phyloP scores from a whole-genome alignment of 2,888 invertebrate species.

The Agonopterix alstromeriana region DNA sequence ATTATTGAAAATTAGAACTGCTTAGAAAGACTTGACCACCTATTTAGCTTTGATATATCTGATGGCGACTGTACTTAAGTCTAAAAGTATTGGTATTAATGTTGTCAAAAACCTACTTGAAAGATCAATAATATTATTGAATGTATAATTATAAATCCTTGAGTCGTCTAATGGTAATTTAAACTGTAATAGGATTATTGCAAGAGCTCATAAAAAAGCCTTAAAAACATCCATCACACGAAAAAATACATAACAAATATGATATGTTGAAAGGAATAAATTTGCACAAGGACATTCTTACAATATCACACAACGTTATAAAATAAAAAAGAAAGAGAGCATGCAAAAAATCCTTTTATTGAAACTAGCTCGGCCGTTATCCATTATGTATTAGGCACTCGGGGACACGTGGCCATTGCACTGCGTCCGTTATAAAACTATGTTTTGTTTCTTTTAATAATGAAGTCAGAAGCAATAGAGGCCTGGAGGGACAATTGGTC shows the following conservation, averaged over 20 bases:
- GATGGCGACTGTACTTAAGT: no score
- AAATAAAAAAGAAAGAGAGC: conserved; percentile 23
- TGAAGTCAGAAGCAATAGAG: no score
- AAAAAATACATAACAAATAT: conserved; percentile 22
- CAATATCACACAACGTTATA: conserved; percentile 42
- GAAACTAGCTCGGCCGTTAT: conserved; percentile 64
- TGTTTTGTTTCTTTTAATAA: no score
- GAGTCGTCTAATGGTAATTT: neutral
- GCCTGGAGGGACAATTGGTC: no score
- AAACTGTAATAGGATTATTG: neutral
- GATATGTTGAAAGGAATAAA: conserved; percentile 53
- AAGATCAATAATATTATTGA: neutral
- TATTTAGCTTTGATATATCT: no score
- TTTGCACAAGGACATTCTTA: conserved; percentile 36
- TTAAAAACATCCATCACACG: neutral
- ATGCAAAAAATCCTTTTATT: conserved; percentile 73
- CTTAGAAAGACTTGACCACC: no score
- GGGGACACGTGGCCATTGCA: conserved; percentile 33
- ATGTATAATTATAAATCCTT: no score
- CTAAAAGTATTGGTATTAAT: no score
- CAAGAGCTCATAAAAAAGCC: neutral
- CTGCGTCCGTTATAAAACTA: conserved; percentile 10
- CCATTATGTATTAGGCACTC: conserved; percentile 67
- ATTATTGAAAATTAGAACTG: no score
- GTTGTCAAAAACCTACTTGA: no score